phyloP scores from a whole-genome alignment of 2,888 invertebrate species.

The Sinopyrophorus schimmeli region DNA sequence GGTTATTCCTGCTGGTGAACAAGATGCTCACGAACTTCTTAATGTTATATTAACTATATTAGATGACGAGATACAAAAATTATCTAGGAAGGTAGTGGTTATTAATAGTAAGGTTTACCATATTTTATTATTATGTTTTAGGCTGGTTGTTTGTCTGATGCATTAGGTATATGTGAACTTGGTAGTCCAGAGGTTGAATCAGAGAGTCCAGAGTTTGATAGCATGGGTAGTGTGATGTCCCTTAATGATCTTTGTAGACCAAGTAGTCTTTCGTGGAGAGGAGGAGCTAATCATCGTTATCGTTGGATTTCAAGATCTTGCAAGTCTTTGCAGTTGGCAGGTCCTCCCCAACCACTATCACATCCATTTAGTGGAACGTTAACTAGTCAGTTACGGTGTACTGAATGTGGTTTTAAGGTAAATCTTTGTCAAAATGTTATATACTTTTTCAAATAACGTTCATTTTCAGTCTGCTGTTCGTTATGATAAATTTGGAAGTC shows the following conservation, averaged over 20 bases:
- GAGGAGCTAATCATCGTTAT: constrained; percentile 48
- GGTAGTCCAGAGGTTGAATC: constrained; percentile 55
- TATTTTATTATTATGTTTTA: constrained; percentile 31
- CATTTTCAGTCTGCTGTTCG: constrained; percentile 77
- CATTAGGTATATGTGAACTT: constrained; percentile 62
- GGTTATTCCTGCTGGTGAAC: constrained; percentile 87
- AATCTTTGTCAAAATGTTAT: constrained; percentile 19
- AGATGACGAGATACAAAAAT: constrained; percentile 78
- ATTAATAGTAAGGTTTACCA: neutral
- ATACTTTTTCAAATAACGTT: too few species aligned
- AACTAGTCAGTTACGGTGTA: constrained; percentile 76
- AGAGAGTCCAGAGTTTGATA: constrained; percentile 42
- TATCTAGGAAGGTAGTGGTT: constrained; percentile 61
- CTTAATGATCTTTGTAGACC: constrained; percentile 53
- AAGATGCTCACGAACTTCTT: constrained; percentile 93
- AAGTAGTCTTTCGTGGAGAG: constrained; percentile 48
- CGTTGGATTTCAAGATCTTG: constrained; percentile 57
- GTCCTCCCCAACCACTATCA: constrained; percentile 56
- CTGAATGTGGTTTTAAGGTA: constrained; percentile 71
- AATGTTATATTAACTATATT: constrained; percentile 87
- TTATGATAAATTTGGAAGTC: constrained; percentile 89
- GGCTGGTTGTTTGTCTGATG: constrained; percentile 78
- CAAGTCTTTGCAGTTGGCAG: constrained; percentile 57
- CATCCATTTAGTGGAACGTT: constrained; percentile 77
- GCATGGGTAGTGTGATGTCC: constrained; percentile 51